phyloP scores from a whole-genome alignment of 2,113 vertebrate species.

The Origma solitaria region DNA sequence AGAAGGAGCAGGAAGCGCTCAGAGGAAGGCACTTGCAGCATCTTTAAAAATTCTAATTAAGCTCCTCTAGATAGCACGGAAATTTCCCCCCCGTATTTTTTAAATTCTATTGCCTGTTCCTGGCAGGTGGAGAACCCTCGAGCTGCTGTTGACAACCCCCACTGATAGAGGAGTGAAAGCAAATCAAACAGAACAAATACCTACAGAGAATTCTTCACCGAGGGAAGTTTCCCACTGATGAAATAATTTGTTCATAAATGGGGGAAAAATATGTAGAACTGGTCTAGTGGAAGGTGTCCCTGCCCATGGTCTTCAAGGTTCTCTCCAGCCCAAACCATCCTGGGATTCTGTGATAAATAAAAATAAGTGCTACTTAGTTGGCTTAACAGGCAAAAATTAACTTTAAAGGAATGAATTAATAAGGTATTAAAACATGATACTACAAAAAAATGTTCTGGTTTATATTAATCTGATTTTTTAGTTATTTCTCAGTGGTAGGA shows the following conservation, averaged over 20 bases:
- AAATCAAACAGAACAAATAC: background rate
- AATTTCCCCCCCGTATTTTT: background rate
- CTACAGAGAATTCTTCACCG: background rate
- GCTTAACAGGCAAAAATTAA: background rate
- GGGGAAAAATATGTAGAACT: no score
- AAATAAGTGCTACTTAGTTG: background rate
- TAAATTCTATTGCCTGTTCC: background rate
- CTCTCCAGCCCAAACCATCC: background rate
- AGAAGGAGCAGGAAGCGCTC: background rate
- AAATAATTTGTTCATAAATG: background rate
- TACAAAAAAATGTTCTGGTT: background rate
- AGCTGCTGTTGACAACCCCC: background rate
- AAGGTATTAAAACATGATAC: background rate
- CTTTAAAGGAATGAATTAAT: background rate
- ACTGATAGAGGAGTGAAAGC: background rate
- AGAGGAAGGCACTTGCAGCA: background rate
- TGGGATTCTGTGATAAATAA: background rate
- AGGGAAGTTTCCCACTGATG: background rate
- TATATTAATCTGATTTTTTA: no score
- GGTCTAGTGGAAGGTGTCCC: background rate
- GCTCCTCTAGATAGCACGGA: background rate
- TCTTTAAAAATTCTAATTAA: background rate
- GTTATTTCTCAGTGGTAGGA: background rate
- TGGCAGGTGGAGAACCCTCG: background rate
- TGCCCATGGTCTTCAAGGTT: background rate